Evolutionary conservation across 1,140 invertebrate species (phyloP).

Genomic region (Microplitis mediator): DNA sequence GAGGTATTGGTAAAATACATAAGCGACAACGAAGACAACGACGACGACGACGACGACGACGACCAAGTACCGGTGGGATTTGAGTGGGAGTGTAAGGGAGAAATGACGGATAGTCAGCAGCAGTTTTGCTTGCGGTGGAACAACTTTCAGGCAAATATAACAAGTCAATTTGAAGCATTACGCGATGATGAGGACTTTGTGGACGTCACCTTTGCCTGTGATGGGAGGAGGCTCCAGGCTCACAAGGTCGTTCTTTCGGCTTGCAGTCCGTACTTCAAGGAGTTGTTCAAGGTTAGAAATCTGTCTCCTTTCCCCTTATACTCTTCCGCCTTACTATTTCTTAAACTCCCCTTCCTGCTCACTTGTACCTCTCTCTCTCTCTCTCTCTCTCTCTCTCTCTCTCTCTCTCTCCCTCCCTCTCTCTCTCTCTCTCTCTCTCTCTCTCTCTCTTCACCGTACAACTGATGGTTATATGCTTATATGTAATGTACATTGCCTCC

Average conservation of each 20-base stretch:
- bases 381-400: neutral
- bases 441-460: conserved; percentile 28
- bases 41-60: conserved; percentile 20
- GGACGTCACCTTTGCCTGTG: conserved; percentile 83
- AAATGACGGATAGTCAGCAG: conserved; percentile 67
- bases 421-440: conserved; percentile 21
- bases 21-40: conserved; percentile 12
- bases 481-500: conserved; percentile 30
- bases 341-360: neutral
- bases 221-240: conserved; percentile 76
- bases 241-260: conserved; percentile 82
- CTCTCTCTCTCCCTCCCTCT: neutral
- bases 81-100: conserved; percentile 37
- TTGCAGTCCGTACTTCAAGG: conserved; percentile 82
- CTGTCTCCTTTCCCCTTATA: conserved; percentile 34
- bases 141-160: conserved; percentile 89
- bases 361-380: neutral
- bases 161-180: conserved; percentile 78
- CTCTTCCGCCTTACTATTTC: conserved; percentile 31
- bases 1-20: conserved; percentile 6
- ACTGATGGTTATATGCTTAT: neutral
- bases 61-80: conserved; percentile 21
- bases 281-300: conserved; percentile 77
- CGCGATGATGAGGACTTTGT: conserved; percentile 81
- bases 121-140: conserved; percentile 93